Evolutionary conservation across 1,140 invertebrate species (phyloP).

Genomic region (Meloidogyne hapla): DNA sequence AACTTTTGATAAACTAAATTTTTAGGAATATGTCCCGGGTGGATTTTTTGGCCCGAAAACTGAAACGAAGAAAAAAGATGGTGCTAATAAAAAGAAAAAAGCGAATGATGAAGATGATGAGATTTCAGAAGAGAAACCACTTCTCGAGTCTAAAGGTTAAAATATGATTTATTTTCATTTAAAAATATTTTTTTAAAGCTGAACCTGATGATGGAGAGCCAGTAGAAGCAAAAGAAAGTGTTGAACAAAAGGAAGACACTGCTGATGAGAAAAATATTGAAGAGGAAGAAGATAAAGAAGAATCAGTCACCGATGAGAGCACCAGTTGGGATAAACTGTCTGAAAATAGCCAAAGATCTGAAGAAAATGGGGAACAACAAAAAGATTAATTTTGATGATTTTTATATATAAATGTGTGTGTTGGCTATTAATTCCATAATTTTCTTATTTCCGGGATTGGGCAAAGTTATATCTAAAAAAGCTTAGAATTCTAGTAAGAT

Average conservation of each 20-base stretch:
- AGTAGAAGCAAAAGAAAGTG: constrained; percentile 15
- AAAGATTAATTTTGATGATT: not conserved
- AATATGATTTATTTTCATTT: not conserved
- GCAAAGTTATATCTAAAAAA: no score
- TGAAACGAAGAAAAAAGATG: constrained; percentile 20
- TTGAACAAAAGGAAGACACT: not conserved
- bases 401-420: not conserved
- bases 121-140: constrained; percentile 1
- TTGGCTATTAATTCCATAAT: not conserved
- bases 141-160: not conserved
- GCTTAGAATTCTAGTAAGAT: not conserved
- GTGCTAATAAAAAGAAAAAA: constrained; percentile 45
- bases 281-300: constrained; percentile 2
- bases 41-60: constrained; percentile 16
- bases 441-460: not conserved
- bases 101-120: constrained; percentile 23
- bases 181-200: not conserved
- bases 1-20: constrained; percentile 10
- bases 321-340: constrained; percentile 25
- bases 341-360: constrained; percentile 23
- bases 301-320: constrained; percentile 16
- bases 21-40: constrained; percentile 34
- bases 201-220: constrained; percentile 11
- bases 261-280: constrained; percentile 22
- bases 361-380: constrained; percentile 4